Conservation (phyloP, 2,113 vertebrate species). For the Turnix velox region DNA sequence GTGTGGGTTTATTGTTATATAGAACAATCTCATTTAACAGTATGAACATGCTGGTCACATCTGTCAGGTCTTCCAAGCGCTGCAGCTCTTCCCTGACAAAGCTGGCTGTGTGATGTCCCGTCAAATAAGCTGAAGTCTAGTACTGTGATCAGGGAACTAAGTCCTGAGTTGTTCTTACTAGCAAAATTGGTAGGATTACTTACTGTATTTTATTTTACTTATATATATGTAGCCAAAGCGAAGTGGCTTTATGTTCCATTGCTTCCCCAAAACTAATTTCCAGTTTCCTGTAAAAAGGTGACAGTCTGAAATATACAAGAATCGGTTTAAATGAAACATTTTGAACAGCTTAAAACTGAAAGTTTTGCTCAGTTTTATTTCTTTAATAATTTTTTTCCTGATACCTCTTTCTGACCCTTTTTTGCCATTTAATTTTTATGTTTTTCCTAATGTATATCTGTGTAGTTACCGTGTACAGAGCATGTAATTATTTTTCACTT, state of each 20-base stretch:
- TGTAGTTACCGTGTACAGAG: background rate
- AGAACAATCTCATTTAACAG: background rate
- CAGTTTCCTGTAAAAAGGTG: background rate
- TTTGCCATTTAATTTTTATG: background rate
- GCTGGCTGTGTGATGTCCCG: background rate
- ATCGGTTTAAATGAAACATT: background rate
- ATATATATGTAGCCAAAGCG: background rate
- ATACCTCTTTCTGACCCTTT: background rate
- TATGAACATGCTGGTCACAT: background rate
- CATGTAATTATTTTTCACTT: background rate
- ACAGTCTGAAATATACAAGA: background rate
- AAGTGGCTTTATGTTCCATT: background rate
- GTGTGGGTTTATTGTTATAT: background rate
- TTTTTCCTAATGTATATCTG: background rate
- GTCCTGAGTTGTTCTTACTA: background rate
- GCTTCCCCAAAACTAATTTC: background rate
- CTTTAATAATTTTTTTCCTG: background rate
- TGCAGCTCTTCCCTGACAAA: background rate
- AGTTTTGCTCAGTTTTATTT: background rate
- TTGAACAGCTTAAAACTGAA: background rate
- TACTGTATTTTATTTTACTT: background rate
- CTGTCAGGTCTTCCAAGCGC: background rate
- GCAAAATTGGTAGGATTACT: background rate
- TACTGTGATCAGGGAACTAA: background rate
- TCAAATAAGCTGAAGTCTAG: background rate